Evolutionary conservation across 1,140 invertebrate genomes (phyloP).

Genomic region (Cryptotermes secundus): DNA sequence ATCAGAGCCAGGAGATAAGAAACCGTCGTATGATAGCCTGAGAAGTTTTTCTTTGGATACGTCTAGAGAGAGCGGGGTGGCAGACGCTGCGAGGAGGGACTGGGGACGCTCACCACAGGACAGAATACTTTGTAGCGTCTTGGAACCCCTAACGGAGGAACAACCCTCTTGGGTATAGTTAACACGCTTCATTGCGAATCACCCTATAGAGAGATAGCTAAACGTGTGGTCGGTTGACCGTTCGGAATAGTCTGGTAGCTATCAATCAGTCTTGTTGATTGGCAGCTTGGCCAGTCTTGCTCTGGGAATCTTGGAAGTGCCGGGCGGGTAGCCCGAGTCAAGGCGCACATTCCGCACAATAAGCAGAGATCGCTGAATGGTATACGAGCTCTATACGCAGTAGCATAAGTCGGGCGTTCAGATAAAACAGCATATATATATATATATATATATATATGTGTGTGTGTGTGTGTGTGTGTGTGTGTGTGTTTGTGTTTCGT

Average conservation of each 20-base stretch:
- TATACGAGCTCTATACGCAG: neutral
- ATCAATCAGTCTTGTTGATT: constrained; percentile 16
- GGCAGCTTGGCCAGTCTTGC: neutral
- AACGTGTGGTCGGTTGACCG: neutral
- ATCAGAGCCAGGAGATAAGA: too few relatives aligned
- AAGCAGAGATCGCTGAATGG: neutral
- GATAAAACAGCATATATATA: too few relatives aligned
- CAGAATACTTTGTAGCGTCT: too few relatives aligned
- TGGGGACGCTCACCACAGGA: too few relatives aligned
- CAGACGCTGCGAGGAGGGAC: too few relatives aligned
- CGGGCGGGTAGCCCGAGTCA: neutral
- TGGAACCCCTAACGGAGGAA: too few relatives aligned
- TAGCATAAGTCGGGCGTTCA: neutral
- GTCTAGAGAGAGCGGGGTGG: too few relatives aligned
- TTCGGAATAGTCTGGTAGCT: neutral
- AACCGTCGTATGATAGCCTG: too few relatives aligned
- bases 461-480: too few relatives aligned
- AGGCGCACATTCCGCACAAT: neutral
- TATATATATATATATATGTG: too few relatives aligned
- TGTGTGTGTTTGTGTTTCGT: too few relatives aligned
- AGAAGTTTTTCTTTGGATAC: too few relatives aligned
- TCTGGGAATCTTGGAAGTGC: neutral
- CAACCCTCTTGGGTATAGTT: neutral
- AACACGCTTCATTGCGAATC: neutral
- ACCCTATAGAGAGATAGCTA: neutral